These are phyloP conservation scores for Neoitamus cyanurus DNA, from an alignment of 2,888 invertebrate species.

Conservation along the genomic window DNA sequence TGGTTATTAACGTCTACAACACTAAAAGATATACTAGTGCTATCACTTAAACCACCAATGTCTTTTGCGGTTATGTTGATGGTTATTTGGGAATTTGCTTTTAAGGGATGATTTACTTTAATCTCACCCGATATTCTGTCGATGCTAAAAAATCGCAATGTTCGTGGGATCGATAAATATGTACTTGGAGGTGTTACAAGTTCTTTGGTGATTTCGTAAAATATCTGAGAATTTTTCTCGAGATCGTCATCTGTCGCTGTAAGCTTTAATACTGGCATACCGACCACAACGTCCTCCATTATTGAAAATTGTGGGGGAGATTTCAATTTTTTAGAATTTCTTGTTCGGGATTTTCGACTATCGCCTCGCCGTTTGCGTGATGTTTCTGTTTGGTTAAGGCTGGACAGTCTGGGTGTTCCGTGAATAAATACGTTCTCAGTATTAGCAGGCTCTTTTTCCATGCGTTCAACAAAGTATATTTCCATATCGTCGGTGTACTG, in stretches of 20 bases:
- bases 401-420: conserved; percentile 61
- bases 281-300: conserved; percentile 78
- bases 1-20: conserved; percentile 87
- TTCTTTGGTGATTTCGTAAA: conserved; percentile 78
- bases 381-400: conserved; percentile 47
- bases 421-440: conserved; percentile 55
- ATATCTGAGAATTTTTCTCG: conserved; percentile 76
- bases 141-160: conserved; percentile 75
- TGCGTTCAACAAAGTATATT: conserved; percentile 64
- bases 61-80: conserved; percentile 82
- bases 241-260: conserved; percentile 80
- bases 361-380: conserved; percentile 62
- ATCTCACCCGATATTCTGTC: conserved; percentile 82
- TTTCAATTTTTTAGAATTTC: conserved; percentile 64
- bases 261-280: conserved; percentile 76
- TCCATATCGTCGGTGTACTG: conserved; percentile 72
- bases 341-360: conserved; percentile 63
- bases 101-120: conserved; percentile 75
- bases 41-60: conserved; percentile 78
- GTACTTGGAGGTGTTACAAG: conserved; percentile 69
- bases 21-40: conserved; percentile 76
- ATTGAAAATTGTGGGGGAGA: conserved; percentile 73
- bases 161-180: conserved; percentile 63
- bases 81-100: conserved; percentile 80
- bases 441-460: conserved; percentile 54